These are phyloP conservation scores for Trematocara macrostoma DNA, from an alignment of 2,113 vertebrate species.

Conservation along the genomic window DNA sequence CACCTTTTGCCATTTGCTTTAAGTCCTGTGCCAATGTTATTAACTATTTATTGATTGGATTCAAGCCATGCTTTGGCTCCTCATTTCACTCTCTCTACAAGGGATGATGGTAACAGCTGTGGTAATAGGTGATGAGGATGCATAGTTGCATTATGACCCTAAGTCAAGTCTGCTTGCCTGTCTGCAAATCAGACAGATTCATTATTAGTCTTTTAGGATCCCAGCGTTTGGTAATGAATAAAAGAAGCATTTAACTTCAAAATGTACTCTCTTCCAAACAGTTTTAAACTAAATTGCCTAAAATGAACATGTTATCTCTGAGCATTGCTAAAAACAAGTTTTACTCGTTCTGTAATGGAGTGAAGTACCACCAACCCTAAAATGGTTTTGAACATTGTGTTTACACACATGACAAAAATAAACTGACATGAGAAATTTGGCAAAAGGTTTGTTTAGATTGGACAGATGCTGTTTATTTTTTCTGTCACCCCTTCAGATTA, in stretches of 20 bases:
- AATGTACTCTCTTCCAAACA: background rate
- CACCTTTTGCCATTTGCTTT: slow-evolving; percentile 23
- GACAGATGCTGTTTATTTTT: background rate
- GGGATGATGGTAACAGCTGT: background rate
- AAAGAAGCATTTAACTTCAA: background rate
- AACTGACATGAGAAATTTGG: background rate
- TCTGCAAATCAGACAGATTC: background rate
- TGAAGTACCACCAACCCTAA: background rate
- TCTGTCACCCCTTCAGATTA: background rate
- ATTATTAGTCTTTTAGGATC: background rate
- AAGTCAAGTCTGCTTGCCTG: slow-evolving; percentile 2
- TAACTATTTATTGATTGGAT: slow-evolving; percentile 20
- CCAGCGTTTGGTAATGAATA: background rate
- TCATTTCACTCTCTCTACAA: background rate
- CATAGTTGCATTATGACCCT: background rate
- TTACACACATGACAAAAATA: background rate
- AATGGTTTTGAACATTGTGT: background rate
- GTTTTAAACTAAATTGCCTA: background rate
- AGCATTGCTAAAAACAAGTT: background rate
- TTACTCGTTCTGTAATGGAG: background rate
- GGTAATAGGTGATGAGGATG: background rate
- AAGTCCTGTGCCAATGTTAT: slow-evolving; percentile 21
- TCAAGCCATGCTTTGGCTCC: background rate
- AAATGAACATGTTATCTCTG: background rate
- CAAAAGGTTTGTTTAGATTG: background rate